Evolutionary conservation across 1,140 invertebrate genomes (phyloP).

Genomic region (Drosophila rhopaloa): DNA sequence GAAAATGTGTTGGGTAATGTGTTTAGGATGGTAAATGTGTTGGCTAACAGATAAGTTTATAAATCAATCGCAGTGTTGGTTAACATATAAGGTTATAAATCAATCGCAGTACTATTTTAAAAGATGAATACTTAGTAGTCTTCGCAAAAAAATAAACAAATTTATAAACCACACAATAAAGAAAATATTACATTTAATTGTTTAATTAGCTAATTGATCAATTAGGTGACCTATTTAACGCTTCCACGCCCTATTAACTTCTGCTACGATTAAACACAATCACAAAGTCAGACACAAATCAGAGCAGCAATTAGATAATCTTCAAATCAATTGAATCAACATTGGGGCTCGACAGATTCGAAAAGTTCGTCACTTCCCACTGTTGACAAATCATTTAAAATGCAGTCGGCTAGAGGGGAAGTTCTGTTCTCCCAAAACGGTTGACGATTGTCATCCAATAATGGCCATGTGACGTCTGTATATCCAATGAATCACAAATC

Average conservation of each 20-base stretch:
- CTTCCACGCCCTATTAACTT: constrained; percentile 8
- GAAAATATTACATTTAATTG: not conserved
- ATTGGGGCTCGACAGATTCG: constrained; percentile 1
- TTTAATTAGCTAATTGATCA: not conserved
- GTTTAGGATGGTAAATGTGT: no score
- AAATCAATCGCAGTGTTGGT: no score
- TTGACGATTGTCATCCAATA: constrained; percentile 32
- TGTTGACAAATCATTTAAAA: constrained; percentile 18
- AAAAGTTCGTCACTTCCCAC: constrained; percentile 25
- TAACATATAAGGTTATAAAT: not conserved
- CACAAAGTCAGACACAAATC: constrained; percentile 16
- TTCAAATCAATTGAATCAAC: constrained; percentile 48
- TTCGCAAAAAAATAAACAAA: no score
- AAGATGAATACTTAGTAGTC: no score
- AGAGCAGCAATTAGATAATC: constrained; percentile 32
- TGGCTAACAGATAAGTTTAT: no score
- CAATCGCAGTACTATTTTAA: no score
- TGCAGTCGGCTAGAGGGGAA: constrained; percentile 11
- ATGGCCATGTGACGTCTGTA: constrained; percentile 32
- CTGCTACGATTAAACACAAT: constrained; percentile 4
- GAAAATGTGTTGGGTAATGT: not conserved
- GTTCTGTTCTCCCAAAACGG: constrained; percentile 15
- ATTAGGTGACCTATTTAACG: not conserved
- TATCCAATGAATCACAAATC: constrained; percentile 25
- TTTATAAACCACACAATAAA: not conserved